Percentiles rank a stretch among this genome's conserved stretches.
These are phyloP conservation scores for Aplidium turbinatum DNA, from an alignment of 23 tunicate species.

Conservation along the genomic window DNA sequence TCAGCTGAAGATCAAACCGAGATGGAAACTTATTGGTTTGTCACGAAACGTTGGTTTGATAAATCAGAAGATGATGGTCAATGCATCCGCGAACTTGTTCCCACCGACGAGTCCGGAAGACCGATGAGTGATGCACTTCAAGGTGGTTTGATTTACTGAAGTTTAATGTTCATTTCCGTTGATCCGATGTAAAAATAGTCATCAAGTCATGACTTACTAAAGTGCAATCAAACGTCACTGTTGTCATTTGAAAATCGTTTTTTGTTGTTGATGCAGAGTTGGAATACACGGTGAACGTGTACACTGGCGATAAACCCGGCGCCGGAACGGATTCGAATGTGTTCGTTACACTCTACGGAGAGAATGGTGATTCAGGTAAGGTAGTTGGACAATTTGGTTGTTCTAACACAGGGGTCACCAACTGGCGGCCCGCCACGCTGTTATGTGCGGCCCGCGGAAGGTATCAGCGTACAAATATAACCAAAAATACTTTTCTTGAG, in stretches of 20 bases:
- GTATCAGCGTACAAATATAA: too few species aligned
- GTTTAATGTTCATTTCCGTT: too few species aligned
- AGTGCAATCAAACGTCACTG: background rate
- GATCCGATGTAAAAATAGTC: too few species aligned
- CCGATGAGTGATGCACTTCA: constrained; percentile 86
- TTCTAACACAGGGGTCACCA: too few species aligned
- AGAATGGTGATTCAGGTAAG: constrained; percentile 93
- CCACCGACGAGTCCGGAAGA: constrained; percentile 94
- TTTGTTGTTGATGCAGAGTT: constrained; percentile 25
- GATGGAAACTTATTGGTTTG: constrained; percentile 92
- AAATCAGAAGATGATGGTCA: constrained; percentile 94
- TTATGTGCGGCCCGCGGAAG: too few species aligned
- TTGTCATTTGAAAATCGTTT: background rate
- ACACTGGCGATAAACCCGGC: constrained; percentile 91
- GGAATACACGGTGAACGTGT: constrained; percentile 75
- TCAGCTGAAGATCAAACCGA: constrained; percentile 21
- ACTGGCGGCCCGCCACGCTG: too few species aligned
- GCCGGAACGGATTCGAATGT: constrained; percentile 97
- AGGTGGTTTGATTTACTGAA: constrained; percentile 37
- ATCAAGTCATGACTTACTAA: too few species aligned
- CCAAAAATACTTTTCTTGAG: too few species aligned
- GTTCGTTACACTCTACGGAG: constrained; percentile 83
- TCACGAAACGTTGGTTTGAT: constrained; percentile 93
- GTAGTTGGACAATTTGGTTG: background rate
- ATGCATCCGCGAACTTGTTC: constrained; percentile 86